phyloP scores from a whole-genome alignment of 2,113 vertebrate genomes.

The Actinemys pallida region DNA sequence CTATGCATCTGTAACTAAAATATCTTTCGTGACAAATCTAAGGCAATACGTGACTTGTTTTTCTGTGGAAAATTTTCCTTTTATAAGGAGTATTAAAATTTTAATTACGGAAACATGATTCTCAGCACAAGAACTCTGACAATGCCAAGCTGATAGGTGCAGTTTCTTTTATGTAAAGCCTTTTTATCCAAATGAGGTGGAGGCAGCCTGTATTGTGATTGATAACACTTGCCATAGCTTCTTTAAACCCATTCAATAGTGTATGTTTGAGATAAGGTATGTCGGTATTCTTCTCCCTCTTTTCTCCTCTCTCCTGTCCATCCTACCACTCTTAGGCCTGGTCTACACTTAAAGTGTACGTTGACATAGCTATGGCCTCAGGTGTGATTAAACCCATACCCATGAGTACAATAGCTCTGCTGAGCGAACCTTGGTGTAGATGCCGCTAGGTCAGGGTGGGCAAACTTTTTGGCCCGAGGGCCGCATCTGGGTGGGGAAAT shows the following conservation, averaged over 20 bases:
- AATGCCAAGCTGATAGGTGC: not conserved
- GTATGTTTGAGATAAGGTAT: conserved; percentile 40
- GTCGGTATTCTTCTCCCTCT: conserved; percentile 68
- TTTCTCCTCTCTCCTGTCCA: conserved; percentile 20
- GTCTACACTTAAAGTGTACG: not conserved
- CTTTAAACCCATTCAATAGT: conserved; percentile 45
- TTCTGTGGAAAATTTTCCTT: conserved; percentile 34
- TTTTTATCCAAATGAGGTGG: conserved; percentile 55
- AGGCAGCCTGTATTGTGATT: conserved; percentile 55
- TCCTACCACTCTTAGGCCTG: not conserved
- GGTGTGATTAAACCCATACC: not conserved
- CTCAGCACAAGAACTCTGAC: not conserved
- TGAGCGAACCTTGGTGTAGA: not conserved
- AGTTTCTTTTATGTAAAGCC: not conserved
- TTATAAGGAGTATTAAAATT: not conserved
- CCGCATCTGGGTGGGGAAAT: too few species aligned
- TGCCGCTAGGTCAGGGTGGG: not conserved
- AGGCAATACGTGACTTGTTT: not conserved
- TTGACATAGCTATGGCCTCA: not conserved
- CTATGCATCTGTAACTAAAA: not conserved
- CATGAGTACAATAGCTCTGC: not conserved
- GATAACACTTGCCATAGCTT: conserved; percentile 69
- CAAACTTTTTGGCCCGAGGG: too few species aligned
- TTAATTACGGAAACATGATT: not conserved
- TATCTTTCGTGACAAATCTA: not conserved